These are phyloP conservation scores for Puffinus mauretanicus DNA, from an alignment of 2,113 vertebrate species.

Conservation along the genomic window DNA sequence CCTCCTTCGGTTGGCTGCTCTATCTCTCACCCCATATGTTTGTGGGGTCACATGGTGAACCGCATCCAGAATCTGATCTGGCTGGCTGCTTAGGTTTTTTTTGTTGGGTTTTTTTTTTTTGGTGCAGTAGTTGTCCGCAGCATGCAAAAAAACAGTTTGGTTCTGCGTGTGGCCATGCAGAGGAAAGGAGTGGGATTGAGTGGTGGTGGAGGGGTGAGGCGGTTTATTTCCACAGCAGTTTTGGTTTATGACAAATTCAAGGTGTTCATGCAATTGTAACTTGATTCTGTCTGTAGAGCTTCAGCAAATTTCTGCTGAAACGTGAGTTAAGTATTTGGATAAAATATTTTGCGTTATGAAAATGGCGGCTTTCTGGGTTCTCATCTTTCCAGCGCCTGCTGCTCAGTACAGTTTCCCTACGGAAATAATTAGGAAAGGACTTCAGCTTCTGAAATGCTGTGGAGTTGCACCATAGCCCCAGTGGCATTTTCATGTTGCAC, in stretches of 20 bases:
- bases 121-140: background rate
- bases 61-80: background rate
- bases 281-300: background rate
- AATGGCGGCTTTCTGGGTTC: background rate
- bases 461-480: background rate
- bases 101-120: background rate
- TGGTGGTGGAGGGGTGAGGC: background rate
- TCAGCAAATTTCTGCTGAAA: background rate
- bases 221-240: background rate
- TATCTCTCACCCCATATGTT: conserved; percentile 26
- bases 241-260: background rate
- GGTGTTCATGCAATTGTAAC: background rate
- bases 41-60: background rate
- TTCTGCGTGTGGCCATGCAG: background rate
- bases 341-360: background rate
- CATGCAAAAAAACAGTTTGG: background rate
- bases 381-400: background rate
- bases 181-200: background rate
- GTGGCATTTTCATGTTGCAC: background rate
- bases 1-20: background rate
- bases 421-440: background rate
- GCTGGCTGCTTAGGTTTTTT: background rate
- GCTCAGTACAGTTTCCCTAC: rapidly evolving
- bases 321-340: background rate
- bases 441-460: background rate